These are phyloP conservation scores for Trogon surrucura DNA, from an alignment of 2,113 vertebrate species.

Conservation along the genomic window DNA sequence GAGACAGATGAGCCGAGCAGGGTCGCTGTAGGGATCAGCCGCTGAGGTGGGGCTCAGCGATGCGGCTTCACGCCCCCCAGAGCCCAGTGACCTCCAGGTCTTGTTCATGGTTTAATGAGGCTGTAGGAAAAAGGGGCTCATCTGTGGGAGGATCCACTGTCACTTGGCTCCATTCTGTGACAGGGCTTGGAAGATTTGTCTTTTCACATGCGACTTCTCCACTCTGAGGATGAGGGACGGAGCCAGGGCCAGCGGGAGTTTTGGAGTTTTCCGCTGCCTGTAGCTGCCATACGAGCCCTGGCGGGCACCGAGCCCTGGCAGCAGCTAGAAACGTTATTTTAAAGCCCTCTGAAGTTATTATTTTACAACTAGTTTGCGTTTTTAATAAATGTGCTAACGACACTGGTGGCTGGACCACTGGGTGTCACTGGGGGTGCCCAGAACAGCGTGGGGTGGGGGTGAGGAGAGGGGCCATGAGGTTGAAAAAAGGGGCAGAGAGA, in stretches of 20 bases:
- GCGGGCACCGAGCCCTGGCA: accelerated
- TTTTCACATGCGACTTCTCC: too few relatives aligned
- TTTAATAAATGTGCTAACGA: not conserved
- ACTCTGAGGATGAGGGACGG: too few relatives aligned
- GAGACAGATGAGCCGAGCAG: not conserved
- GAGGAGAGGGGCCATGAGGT: too few relatives aligned
- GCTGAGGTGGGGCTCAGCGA: accelerated
- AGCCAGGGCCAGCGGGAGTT: too few relatives aligned
- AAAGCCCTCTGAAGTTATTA: not conserved
- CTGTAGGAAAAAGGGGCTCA: not conserved
- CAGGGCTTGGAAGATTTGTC: not conserved
- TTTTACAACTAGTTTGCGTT: not conserved
- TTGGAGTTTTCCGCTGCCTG: too few relatives aligned
- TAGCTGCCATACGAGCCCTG: too few relatives aligned
- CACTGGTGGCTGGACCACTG: accelerated
- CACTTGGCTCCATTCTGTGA: not conserved
- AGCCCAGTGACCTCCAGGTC: accelerated
- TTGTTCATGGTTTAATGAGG: not conserved
- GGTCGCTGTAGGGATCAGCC: not conserved
- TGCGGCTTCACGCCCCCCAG: not conserved
- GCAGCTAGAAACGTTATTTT: not conserved
- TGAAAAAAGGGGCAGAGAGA: too few relatives aligned
- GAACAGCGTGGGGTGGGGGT: too few relatives aligned
- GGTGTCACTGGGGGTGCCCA: not conserved
- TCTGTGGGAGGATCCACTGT: not conserved